phyloP scores from a whole-genome alignment of 1,140 invertebrate genomes.

The Procambarus virginalis region DNA sequence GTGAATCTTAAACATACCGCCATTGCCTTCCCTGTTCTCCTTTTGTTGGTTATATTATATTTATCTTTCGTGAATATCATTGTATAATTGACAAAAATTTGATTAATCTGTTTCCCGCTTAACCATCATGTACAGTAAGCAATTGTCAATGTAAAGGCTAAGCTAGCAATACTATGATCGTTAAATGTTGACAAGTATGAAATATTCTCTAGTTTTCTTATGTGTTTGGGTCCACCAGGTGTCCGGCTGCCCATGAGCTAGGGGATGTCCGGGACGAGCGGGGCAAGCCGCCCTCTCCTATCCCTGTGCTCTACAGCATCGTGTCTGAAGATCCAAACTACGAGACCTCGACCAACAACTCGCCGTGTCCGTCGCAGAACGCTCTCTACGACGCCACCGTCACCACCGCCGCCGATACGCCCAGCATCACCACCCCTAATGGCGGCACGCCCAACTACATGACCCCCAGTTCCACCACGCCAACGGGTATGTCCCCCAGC shows the following conservation, averaged over 20 bases:
- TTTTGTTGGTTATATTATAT: not conserved
- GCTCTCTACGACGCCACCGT: constrained; percentile 39
- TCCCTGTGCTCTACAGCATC: constrained; percentile 53
- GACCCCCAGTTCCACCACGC: constrained; percentile 24
- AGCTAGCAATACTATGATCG: too few relatives aligned
- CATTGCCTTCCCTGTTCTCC: too few relatives aligned
- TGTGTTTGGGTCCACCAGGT: not conserved
- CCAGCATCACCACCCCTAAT: constrained; percentile 39
- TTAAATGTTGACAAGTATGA: too few relatives aligned
- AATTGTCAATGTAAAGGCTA: too few relatives aligned
- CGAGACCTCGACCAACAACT: constrained; percentile 35
- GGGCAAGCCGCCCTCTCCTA: constrained; percentile 23
- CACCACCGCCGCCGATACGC: constrained; percentile 13
- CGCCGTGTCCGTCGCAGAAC: constrained; percentile 38
- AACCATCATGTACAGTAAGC: too few relatives aligned
- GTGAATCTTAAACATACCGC: not conserved
- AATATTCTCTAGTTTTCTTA: too few relatives aligned
- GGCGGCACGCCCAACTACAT: constrained; percentile 39
- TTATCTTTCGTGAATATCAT: not conserved
- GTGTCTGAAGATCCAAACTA: constrained; percentile 38
- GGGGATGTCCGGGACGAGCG: not conserved
- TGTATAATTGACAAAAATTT: too few relatives aligned
- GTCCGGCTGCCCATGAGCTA: constrained; percentile 1
- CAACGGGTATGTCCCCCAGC: constrained; percentile 9
- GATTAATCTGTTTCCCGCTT: too few relatives aligned